Evolutionary conservation across 2,888 invertebrate species (phyloP).

Genomic region (Acronicta psi): DNA sequence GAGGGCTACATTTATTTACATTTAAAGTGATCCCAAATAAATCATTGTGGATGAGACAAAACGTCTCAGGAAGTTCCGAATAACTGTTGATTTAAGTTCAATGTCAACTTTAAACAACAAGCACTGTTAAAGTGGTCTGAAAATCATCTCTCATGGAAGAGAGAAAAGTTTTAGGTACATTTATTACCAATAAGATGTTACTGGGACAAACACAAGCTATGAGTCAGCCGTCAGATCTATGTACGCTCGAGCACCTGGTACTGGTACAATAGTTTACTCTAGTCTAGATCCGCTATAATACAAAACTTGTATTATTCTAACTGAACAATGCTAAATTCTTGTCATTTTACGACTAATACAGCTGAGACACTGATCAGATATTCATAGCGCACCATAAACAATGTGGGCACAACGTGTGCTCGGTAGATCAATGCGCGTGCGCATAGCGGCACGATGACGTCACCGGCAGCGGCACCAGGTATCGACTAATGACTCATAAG

Average conservation of each 20-base stretch:
- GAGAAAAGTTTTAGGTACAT: constrained; percentile 1
- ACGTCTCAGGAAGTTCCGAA: constrained; percentile 1
- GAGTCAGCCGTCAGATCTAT: constrained; percentile 11
- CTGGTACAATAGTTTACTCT: neutral
- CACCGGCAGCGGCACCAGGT: constrained; percentile 52
- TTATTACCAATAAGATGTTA: constrained; percentile 2
- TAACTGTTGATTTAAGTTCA: neutral
- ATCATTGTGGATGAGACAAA: constrained; percentile 1
- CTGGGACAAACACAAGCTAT: constrained; percentile 3
- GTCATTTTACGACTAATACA: constrained; percentile 19
- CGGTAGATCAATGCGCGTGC: constrained; percentile 58
- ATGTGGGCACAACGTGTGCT: constrained; percentile 20
- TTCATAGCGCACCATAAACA: constrained; percentile 53
- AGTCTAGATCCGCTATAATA: constrained; percentile 2
- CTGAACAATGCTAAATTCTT: constrained; percentile 27
- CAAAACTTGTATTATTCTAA: neutral
- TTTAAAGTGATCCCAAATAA: constrained; percentile 16
- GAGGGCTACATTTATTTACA: constrained; percentile 26
- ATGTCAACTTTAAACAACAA: neutral
- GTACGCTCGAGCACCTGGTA: neutral
- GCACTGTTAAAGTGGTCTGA: neutral
- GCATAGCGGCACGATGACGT: constrained; percentile 76
- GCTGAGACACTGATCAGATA: constrained; percentile 45
- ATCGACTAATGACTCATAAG: constrained; percentile 46
- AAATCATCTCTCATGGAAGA: neutral